Percentiles rank a stretch among this genome's conserved stretches.
Conservation (phyloP, 2,797 vertebrate species). For the Myotis vivesi region DNA sequence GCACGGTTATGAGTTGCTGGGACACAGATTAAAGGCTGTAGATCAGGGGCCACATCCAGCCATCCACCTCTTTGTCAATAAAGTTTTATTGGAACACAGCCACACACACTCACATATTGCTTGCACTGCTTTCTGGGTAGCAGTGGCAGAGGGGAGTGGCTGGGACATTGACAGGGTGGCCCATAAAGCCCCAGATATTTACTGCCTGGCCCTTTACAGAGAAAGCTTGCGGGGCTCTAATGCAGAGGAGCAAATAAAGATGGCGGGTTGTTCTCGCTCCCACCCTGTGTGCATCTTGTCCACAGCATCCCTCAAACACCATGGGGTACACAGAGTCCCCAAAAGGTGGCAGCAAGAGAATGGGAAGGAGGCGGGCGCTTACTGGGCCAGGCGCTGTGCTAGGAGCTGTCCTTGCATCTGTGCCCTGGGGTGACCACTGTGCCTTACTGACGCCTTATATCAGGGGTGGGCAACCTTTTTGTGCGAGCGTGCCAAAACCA, state of each 20-base stretch:
- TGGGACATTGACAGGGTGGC: too few species aligned
- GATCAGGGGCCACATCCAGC: background rate
- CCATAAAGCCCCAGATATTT: background rate
- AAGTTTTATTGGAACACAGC: conserved; percentile 15
- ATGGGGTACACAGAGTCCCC: background rate
- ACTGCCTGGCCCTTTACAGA: background rate
- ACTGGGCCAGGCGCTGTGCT: background rate
- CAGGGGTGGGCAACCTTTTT: too few species aligned
- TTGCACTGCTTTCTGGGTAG: background rate
- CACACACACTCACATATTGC: rapidly evolving
- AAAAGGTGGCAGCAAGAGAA: background rate
- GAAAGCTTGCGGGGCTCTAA: background rate
- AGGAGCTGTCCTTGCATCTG: background rate
- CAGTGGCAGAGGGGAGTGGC: background rate
- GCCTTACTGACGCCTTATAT: background rate
- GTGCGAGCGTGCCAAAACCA: too few species aligned
- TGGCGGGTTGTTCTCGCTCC: background rate
- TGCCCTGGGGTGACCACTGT: background rate
- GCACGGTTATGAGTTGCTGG: background rate
- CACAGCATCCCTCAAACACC: background rate
- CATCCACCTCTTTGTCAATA: background rate
- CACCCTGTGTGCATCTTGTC: too few species aligned
- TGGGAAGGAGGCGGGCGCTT: background rate
- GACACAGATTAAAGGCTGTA: background rate
- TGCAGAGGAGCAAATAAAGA: background rate